Percentiles rank a stretch among this genome's conserved stretches.
Evolutionary conservation across 1,140 invertebrate species (phyloP).

Genomic region (Eulimnadia texana): DNA sequence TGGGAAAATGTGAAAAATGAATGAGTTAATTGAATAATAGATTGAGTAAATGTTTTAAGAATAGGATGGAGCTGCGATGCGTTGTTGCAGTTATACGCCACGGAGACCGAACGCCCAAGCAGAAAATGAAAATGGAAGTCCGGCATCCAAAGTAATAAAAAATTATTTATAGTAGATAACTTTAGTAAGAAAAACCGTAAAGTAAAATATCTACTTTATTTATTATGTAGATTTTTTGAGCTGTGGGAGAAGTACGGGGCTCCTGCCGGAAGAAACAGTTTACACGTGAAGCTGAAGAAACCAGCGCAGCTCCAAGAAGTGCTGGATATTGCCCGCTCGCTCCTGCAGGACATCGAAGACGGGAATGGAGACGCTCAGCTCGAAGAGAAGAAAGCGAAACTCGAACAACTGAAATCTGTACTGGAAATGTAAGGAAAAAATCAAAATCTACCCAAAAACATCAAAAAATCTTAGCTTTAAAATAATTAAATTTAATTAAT

Average conservation of each 20-base stretch:
- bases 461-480: too few species aligned
- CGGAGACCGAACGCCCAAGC: slow-evolving; percentile 96
- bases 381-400: slow-evolving; percentile 91
- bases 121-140: slow-evolving; percentile 99
- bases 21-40: not conserved
- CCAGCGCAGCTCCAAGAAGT: slow-evolving; percentile 97
- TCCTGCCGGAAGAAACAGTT: slow-evolving; percentile 73
- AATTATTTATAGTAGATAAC: too few species aligned
- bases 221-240: slow-evolving; percentile 74
- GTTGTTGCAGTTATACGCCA: slow-evolving; percentile 97
- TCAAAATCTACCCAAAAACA: too few species aligned
- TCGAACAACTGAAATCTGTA: slow-evolving; percentile 94
- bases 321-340: slow-evolving; percentile 77
- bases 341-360: slow-evolving; percentile 75
- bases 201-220: not conserved
- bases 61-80: slow-evolving; percentile 89
- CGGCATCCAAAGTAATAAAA: slow-evolving; percentile 76
- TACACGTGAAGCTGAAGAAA: slow-evolving; percentile 94
- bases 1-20: slow-evolving; percentile 71
- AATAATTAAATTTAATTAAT: not conserved
- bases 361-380: slow-evolving; percentile 73
- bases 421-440: slow-evolving; percentile 77
- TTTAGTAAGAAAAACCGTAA: too few species aligned
- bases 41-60: slow-evolving; percentile 14
- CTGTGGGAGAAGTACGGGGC: slow-evolving; percentile 97